A percentile compares a stretch with the other conserved stretches of the same genome.
phyloP scores from a whole-genome alignment of 1,140 invertebrate species.

The Pseudomyrmex pallidus region DNA sequence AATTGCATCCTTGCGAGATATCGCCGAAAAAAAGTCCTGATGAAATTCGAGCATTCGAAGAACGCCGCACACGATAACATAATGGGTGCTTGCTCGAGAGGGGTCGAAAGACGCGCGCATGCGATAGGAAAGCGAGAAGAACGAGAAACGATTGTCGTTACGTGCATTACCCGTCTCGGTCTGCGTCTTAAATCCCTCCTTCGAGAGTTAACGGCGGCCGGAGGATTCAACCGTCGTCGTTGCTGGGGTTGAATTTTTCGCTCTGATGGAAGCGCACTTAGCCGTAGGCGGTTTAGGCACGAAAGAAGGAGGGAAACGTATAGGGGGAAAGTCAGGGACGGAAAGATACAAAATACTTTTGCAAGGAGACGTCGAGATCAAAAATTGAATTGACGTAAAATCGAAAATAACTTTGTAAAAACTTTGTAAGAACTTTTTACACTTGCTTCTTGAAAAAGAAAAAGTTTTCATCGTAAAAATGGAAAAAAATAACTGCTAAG shows the following conservation, averaged over 20 bases:
- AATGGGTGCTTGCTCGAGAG: neutral
- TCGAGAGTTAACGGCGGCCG: neutral
- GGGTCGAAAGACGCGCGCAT: conserved; percentile 9
- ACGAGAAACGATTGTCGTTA: conserved; percentile 45
- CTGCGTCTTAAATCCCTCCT: conserved; percentile 33
- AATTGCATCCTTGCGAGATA: neutral
- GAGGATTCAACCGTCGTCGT: conserved; percentile 30
- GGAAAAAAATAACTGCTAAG: too few species aligned
- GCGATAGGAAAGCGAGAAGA: conserved; percentile 21
- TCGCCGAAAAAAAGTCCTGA: conserved; percentile 15
- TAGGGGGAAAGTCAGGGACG: conserved; percentile 12
- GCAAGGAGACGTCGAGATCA: neutral
- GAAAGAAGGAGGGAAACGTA: conserved; percentile 1
- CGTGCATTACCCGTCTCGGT: conserved; percentile 26
- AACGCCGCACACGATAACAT: conserved; percentile 27
- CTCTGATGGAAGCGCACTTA: conserved; percentile 62
- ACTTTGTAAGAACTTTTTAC: neutral
- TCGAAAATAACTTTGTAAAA: neutral
- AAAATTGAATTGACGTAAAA: neutral
- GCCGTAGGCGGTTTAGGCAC: conserved; percentile 51
- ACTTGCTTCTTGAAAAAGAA: too few species aligned
- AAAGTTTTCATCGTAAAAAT: too few species aligned
- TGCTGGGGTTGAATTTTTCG: conserved; percentile 63
- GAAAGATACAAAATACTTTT: neutral
- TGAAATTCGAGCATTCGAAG: conserved; percentile 19